Base-by-base conservation (phyloP, 2,888 invertebrate species). In the Eulithis prunata region DNA sequence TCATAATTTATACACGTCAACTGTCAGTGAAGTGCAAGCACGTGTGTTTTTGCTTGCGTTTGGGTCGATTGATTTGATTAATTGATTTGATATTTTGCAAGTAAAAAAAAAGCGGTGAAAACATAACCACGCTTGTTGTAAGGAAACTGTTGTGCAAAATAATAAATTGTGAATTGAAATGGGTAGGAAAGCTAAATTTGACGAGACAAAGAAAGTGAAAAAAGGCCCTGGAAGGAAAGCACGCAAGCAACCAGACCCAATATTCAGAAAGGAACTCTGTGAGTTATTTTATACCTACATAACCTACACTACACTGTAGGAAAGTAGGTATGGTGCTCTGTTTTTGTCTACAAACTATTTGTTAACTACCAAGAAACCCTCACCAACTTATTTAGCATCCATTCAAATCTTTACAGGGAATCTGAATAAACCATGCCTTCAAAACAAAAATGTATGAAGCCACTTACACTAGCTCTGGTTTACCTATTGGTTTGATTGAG, bases 211-310 rank as follows among this genome's bases (percentile, higher is more conserved):
- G 63, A 94, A 95, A 74, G 94, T 94, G 2, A 97, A 97, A 82
- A 96, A 95, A 78, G 98, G 98, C 0, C 97, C 97, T 8, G 98
- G 98, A 0, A 95, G 96, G 72, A 98, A 98, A 88, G 93, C 97
- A 0, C 96, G 95, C 75, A 98, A 98, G 82, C 98, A 98, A 82
- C 95, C 95, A 52, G 96, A 96, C 76, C 98, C 98, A 1, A 92
- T 94, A 56, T 95, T 96, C 80, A 94, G 94, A 65, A 94, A 94
- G 79, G 91, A 93, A 76, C 82, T 93, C 28, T 71, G 93, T 93
- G 78, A 89, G 93, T 90, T 73, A 52, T 28, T 28, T 38, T 13
- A 32, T 32, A 32, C 32, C 32, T 32, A 41, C 41, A 5, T 41
- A 41, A 41, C 41, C 41, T 41, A 41, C 8, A 38, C 38, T 8